Evolutionary conservation across 2,113 vertebrate genomes (phyloP), one percentile per base, ranked within the genome.

Genomic region (Hemibates koningsi): DNA sequence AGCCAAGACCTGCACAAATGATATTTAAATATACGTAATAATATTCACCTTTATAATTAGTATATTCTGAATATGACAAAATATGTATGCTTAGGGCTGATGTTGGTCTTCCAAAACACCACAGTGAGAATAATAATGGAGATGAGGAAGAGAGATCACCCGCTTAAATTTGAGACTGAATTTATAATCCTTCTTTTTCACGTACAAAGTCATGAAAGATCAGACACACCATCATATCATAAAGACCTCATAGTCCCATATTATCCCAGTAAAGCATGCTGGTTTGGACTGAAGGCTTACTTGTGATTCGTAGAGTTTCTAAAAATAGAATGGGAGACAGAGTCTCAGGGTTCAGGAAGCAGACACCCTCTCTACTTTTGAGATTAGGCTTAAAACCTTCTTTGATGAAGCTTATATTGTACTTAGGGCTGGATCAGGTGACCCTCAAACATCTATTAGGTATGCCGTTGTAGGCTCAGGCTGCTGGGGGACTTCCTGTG

Each of bases 1-100:
- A 98, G 81, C 98, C 98, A 7, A 98, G 96, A 88, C 98, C 98
- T 96, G 90, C 14, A 86, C 3, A 52, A 45, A 48, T 1, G 1
- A 79, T 3, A 45, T 27, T 68, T 61, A 5, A 17, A 21, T 27
- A 34, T 1, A 68, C 3, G 4, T 13, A 68, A 16, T 32, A 61
- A 48, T 71, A 71, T 17, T 76, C 24, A 48, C 16, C 0, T 32
- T 17, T 50, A 50, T 32, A 78, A 78, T 76, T 29, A 19, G 6
- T 29, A 48, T 48, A 29, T 76, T 76, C 41, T 48, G 14, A 48
- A 76, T 11, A 73, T 16, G 5, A 71, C 24, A 73, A 73, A 45
- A 43, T 9, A 16, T 73, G 14, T 45, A 73, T 29, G 68, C 41
- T 43, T 45, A 6, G 41, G 41, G 13, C 41, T 45, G 68, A 48